phyloP scores from a whole-genome alignment of 92 coral and sea anemone species.

The Zoanthus gigantus region DNA sequence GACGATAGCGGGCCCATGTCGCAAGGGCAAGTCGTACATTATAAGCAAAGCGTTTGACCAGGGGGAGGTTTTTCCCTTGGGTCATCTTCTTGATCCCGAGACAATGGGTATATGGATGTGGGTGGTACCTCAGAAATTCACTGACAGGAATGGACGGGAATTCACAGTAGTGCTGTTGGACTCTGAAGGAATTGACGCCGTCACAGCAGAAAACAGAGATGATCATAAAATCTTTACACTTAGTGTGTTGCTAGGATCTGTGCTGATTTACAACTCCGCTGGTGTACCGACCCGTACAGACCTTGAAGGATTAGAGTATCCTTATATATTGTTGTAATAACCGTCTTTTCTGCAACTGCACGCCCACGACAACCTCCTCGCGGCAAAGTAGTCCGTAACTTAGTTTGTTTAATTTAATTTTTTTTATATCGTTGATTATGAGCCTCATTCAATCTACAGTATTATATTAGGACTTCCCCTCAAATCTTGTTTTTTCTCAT shows the following conservation, averaged over 20 bases:
- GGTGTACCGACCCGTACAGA: slow-evolving; percentile 71
- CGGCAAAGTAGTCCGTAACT: too few relatives aligned
- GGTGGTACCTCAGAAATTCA: slow-evolving; percentile 39
- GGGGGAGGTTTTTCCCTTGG: slow-evolving; percentile 55
- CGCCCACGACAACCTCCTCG: too few relatives aligned
- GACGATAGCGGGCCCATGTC: slow-evolving; percentile 68
- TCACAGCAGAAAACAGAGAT: slow-evolving; percentile 55
- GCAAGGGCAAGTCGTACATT: slow-evolving; percentile 75
- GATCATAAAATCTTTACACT: slow-evolving; percentile 77
- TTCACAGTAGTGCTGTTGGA: slow-evolving; percentile 84
- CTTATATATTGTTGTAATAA: neutral
- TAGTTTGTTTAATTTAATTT: too few relatives aligned
- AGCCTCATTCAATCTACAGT: too few relatives aligned
- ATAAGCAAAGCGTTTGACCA: slow-evolving; percentile 61
- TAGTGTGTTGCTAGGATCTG: slow-evolving; percentile 74
- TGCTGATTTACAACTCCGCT: slow-evolving; percentile 77
- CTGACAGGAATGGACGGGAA: slow-evolving; percentile 57
- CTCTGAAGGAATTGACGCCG: slow-evolving; percentile 86
- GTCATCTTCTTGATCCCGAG: slow-evolving; percentile 66
- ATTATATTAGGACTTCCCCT: too few relatives aligned
- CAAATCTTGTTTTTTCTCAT: too few relatives aligned
- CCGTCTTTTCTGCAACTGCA: too few relatives aligned
- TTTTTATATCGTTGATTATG: too few relatives aligned
- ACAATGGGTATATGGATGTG: slow-evolving; percentile 79
- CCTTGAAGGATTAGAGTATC: slow-evolving; percentile 76